Evolutionary conservation across 1,140 invertebrate genomes (phyloP).

Genomic region (Cephus cinctus): DNA sequence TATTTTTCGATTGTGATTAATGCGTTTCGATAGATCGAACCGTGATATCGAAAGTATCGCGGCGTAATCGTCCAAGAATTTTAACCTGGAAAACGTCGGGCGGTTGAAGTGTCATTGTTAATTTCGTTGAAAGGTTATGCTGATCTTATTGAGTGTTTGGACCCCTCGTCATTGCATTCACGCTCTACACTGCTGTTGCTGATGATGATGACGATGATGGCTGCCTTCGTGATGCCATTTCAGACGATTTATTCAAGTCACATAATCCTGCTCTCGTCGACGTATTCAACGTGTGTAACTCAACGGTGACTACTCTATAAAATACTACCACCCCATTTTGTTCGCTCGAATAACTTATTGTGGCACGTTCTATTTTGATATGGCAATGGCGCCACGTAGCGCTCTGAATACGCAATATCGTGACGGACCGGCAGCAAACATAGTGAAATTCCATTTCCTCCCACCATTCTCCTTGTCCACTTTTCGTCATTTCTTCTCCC

Average conservation of each 20-base stretch:
- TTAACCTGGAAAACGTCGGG: no score
- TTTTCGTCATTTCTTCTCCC: no score
- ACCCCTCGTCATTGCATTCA: no score
- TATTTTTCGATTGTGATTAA: constrained; percentile 39
- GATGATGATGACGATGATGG: no score
- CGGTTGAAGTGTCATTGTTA: no score
- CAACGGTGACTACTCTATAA: constrained; percentile 37
- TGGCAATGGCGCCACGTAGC: constrained; percentile 32
- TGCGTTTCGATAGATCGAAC: no score
- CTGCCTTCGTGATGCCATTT: neutral
- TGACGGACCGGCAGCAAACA: constrained; percentile 26
- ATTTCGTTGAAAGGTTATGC: no score
- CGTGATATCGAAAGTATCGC: no score
- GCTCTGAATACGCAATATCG: constrained; percentile 2
- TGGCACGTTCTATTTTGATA: constrained; percentile 39
- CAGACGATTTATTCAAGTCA: constrained; percentile 34
- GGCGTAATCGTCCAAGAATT: no score
- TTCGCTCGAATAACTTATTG: constrained; percentile 42
- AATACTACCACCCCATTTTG: constrained; percentile 41
- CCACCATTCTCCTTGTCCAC: no score
- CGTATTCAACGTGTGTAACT: constrained; percentile 41
- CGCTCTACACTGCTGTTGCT: no score
- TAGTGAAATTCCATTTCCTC: constrained; percentile 39
- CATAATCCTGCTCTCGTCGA: constrained; percentile 27
- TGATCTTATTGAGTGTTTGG: no score